Evolutionary conservation across 2,797 vertebrate species (phyloP), one percentile per base, ranked within the genome.

Genomic region (Rhinoraja longicauda): DNA sequence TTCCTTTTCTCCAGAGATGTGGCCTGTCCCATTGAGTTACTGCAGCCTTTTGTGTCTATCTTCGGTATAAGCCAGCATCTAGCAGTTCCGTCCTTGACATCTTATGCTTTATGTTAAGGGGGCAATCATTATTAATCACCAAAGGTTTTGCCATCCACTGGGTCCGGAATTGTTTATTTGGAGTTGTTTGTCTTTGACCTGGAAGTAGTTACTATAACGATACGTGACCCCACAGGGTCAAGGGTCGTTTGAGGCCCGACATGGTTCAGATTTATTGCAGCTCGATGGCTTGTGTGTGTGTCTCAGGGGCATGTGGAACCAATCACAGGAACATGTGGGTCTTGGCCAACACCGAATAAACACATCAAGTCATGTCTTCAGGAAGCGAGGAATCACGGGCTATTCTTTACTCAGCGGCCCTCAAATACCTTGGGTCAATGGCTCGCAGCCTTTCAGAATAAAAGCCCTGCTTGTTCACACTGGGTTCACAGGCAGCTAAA

Each of bases 111-210:
- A 9, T 8, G 21, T 64, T 64, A 64, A 64, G 59, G 0, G 67
- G 88, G 67, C n/a, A 17, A 19, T 62, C 84, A 67, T 36, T 36
- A 88, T 36, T 88, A 36, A 88, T 88, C 84, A 88, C 15, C 64
- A 19, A 88, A 67, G 67, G 62, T n/a, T 21, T 32, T 88, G 59
- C n/a, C 29, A 24, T 62, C 59, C 62, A 15, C 29, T 88, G 17
- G 62, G 62, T 10, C 84, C 21, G 59, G 6, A 36, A 32, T 88
- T 88, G 90, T 92, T 92, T 92, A 92, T 92, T 92, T 92, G 32
- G 2, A 88, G n/a, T 88, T 21, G 84, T 88, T 88, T 88, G 64
- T 88, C 17, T 92, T 92, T 92, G 72, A 91, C 90, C 70, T 92
- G 90, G 90, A 92, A 92, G 70, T 92, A 72, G 72, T 92, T 92